Evolutionary conservation across 2,113 vertebrate species (phyloP).

Genomic region (Hiodon tergisus): DNA sequence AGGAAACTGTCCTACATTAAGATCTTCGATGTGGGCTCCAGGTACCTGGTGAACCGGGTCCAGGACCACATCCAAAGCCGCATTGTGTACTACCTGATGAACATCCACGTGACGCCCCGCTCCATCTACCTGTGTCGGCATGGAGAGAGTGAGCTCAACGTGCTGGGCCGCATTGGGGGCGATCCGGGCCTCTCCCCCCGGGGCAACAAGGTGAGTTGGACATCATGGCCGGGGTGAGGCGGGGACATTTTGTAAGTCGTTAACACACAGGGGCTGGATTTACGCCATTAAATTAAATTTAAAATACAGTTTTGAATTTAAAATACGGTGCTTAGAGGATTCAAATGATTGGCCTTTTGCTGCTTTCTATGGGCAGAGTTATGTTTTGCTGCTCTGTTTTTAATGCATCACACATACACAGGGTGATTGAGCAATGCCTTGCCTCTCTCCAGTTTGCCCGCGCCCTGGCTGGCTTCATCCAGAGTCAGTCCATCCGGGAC

Average conservation of each 20-base stretch:
- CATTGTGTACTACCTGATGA: slow-evolving; percentile 16
- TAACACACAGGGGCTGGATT: neutral
- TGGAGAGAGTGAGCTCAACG: slow-evolving; percentile 57
- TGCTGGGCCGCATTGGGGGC: slow-evolving; percentile 56
- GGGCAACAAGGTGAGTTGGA: slow-evolving; percentile 45
- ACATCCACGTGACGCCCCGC: slow-evolving; percentile 14
- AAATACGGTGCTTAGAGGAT: no score
- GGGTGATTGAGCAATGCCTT: no score
- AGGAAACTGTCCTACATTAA: slow-evolving; percentile 66
- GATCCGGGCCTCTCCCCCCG: slow-evolving; percentile 51
- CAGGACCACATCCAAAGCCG: slow-evolving; percentile 16
- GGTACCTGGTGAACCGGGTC: slow-evolving; percentile 51
- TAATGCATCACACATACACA: no score
- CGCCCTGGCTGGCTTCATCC: slow-evolving; percentile 57
- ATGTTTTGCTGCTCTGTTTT: no score
- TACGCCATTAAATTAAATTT: no score
- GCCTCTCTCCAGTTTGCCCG: slow-evolving; percentile 49
- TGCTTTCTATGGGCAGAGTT: no score
- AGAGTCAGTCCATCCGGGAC: slow-evolving; percentile 52
- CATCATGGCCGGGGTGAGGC: neutral
- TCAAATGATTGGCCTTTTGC: no score
- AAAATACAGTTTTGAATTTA: no score
- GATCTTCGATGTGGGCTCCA: slow-evolving; percentile 63
- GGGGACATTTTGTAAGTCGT: neutral
- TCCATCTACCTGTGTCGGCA: slow-evolving; percentile 13